A percentile compares a stretch with the other conserved stretches of the same genome.
Conservation (phyloP, 2,888 invertebrate species). For the Lottia gigantea region DNA sequence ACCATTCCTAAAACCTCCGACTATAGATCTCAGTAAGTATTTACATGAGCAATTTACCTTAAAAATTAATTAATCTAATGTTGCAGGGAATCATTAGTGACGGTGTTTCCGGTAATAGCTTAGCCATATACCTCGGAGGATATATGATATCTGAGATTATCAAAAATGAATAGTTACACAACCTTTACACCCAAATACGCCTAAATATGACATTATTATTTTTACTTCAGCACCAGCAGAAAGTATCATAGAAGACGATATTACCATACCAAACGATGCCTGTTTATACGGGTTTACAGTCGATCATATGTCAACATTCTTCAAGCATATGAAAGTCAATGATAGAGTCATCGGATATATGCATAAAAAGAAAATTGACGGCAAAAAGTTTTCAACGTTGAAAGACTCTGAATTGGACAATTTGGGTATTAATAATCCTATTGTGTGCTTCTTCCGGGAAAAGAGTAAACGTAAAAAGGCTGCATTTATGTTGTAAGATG, state of each 20-base stretch:
- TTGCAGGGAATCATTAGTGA: too few relatives aligned
- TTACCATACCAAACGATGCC: slow-evolving; percentile 59
- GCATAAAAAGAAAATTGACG: slow-evolving; percentile 56
- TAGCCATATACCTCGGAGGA: too few relatives aligned
- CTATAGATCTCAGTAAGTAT: background rate
- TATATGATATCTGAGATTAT: too few relatives aligned
- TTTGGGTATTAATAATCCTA: slow-evolving; percentile 56
- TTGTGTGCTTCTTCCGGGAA: slow-evolving; percentile 50
- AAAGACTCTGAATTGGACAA: slow-evolving; percentile 58
- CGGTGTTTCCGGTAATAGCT: too few relatives aligned
- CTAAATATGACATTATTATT: too few relatives aligned
- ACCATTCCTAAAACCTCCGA: background rate
- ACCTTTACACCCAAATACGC: too few relatives aligned
- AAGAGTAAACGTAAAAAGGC: slow-evolving; percentile 43
- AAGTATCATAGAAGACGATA: slow-evolving; percentile 52
- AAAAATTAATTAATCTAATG: background rate
- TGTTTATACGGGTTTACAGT: slow-evolving; percentile 55
- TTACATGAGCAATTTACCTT: background rate
- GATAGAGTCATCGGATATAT: slow-evolving; percentile 52
- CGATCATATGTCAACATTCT: slow-evolving; percentile 60
- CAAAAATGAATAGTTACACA: too few relatives aligned
- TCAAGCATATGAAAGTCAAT: slow-evolving; percentile 53
- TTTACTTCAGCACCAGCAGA: slow-evolving; percentile 37
- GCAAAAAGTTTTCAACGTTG: slow-evolving; percentile 58
- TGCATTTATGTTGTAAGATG: slow-evolving; percentile 42